Evolutionary conservation across 2,113 vertebrate species (phyloP).

Genomic region (Budorcas taxicolor): DNA sequence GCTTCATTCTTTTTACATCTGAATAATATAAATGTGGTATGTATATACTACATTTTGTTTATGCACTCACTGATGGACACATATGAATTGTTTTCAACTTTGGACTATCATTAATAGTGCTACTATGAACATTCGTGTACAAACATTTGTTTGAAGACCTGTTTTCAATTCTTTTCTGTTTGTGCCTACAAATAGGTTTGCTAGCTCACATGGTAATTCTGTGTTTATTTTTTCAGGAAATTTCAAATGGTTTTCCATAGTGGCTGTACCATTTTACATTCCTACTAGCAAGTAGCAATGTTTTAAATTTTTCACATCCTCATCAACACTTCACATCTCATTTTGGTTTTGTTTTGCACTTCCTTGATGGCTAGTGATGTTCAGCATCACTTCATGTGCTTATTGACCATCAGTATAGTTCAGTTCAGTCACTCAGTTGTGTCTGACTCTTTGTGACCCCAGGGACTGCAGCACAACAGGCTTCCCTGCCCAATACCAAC

Average conservation of each 20-base stretch:
- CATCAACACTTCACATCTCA: not conserved
- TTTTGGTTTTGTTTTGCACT: not conserved
- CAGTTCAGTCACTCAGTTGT: not conserved
- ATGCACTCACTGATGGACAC: not conserved
- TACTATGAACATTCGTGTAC: not conserved
- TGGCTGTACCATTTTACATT: not conserved
- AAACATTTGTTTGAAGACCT: not conserved
- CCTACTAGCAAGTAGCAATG: not conserved
- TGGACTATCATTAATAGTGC: not conserved
- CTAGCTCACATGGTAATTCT: not conserved
- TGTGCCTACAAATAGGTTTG: not conserved
- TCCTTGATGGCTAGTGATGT: not conserved
- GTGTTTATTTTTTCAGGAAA: not conserved
- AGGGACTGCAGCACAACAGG: not conserved
- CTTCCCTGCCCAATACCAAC: not conserved
- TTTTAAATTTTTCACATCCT: not conserved
- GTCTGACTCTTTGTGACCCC: not conserved
- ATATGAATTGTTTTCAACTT: not conserved
- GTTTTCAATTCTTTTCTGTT: not conserved
- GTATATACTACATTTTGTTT: not conserved
- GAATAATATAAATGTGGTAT: not conserved
- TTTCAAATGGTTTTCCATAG: not conserved
- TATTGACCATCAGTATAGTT: not conserved
- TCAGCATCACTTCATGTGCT: not conserved
- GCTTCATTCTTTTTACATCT: not conserved